These are phyloP conservation scores for Leptobrachium ailaonicum DNA, from an alignment of 2,113 vertebrate genomes.

Conservation along the genomic window DNA sequence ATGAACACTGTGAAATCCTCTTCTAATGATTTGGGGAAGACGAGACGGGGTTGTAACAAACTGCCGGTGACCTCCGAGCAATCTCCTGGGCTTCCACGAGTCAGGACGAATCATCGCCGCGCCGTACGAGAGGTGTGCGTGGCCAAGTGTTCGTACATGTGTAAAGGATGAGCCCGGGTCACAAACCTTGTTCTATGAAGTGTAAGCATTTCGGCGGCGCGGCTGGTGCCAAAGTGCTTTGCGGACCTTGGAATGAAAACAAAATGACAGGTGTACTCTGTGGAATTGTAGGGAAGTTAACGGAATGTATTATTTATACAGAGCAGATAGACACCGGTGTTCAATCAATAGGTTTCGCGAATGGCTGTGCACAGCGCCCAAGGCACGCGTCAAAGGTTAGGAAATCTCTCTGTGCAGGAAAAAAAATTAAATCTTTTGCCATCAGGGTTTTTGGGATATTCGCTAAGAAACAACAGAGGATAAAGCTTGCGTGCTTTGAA, in stretches of 20 bases:
- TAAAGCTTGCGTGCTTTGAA: too few relatives aligned
- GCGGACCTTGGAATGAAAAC: not conserved
- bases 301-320: not conserved
- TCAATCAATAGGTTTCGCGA: not conserved
- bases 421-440: too few relatives aligned
- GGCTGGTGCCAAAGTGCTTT: not conserved
- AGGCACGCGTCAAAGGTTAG: not conserved
- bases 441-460: too few relatives aligned
- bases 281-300: not conserved
- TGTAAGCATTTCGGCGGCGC: not conserved
- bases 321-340: not conserved
- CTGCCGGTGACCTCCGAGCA: conserved; percentile 34
- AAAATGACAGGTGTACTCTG: conserved; percentile 17
- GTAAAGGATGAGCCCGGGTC: not conserved
- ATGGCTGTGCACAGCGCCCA: not conserved
- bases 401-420: not conserved
- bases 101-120: not conserved
- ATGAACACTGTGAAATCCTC: conserved; percentile 45
- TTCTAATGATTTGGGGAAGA: conserved; percentile 43
- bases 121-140: not conserved
- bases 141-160: conserved; percentile 5
- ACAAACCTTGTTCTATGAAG: not conserved
- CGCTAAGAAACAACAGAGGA: too few relatives aligned
- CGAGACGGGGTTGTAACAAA: conserved; percentile 6
- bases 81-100: conserved; percentile 29